Evolutionary conservation across 2,888 invertebrate species (phyloP).

Genomic region (Xestia rhomboidea): DNA sequence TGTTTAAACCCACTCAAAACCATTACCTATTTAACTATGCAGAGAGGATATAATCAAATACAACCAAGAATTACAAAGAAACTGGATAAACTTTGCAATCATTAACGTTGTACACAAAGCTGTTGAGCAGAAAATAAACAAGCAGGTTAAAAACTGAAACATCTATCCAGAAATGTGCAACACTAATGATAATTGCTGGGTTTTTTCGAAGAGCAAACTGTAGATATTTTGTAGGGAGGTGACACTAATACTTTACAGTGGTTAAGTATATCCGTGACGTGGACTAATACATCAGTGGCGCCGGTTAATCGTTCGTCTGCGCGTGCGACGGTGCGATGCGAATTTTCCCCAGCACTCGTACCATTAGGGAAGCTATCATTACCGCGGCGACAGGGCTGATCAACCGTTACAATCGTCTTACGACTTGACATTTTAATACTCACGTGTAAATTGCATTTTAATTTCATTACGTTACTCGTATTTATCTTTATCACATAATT

Average conservation of each 20-base stretch:
- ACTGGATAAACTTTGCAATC: not conserved
- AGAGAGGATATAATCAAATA: not conserved
- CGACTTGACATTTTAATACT: slow-evolving; percentile 73
- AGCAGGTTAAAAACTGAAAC: slow-evolving; percentile 13
- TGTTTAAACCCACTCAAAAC: slow-evolving; percentile 5
- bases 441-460: slow-evolving; percentile 75
- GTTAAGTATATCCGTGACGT: slow-evolving; percentile 82
- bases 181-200: slow-evolving; percentile 44
- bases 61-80: slow-evolving; percentile 2
- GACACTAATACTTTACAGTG: slow-evolving; percentile 76
- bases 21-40: slow-evolving; percentile 1
- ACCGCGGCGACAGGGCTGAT: slow-evolving; percentile 86
- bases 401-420: slow-evolving; percentile 77
- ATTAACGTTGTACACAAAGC: not conserved
- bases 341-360: slow-evolving; percentile 84
- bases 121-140: slow-evolving; percentile 11
- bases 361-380: slow-evolving; percentile 89
- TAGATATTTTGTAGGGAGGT: slow-evolving; percentile 63
- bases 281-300: slow-evolving; percentile 86
- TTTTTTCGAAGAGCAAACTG: slow-evolving; percentile 51
- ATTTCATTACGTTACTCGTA: slow-evolving; percentile 66
- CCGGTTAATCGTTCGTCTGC: slow-evolving; percentile 86
- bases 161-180: slow-evolving; percentile 22
- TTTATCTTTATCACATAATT: slow-evolving; percentile 44
- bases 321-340: slow-evolving; percentile 85